These are phyloP conservation scores for Turritopsis rubra DNA, from an alignment of 30 jellyfish, hydroid and myxozoan genomes.

Conservation along the genomic window DNA sequence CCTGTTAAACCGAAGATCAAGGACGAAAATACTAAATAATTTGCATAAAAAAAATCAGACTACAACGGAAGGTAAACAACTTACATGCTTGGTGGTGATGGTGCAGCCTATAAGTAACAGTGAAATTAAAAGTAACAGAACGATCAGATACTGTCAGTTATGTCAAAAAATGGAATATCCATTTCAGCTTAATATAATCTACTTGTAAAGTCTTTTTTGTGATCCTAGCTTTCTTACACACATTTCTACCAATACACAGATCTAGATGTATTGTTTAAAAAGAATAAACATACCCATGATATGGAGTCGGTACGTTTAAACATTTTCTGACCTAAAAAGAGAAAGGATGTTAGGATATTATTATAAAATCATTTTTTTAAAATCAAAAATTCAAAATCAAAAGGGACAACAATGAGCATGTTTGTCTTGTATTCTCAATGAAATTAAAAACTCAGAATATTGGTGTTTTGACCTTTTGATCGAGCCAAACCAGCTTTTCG, in stretches of 20 bases:
- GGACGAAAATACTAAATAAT: neutral
- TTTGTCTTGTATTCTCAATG: too few species aligned
- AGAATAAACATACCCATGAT: conserved; percentile 44
- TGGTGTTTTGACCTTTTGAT: conserved; percentile 46
- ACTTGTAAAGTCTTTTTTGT: too few species aligned
- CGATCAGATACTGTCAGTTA: neutral
- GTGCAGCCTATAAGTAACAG: neutral
- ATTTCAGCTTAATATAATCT: too few species aligned
- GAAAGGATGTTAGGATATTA: neutral
- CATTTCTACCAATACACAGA: neutral
- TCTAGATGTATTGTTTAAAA: neutral
- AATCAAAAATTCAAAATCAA: too few species aligned
- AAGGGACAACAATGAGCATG: too few species aligned
- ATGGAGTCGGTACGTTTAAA: conserved; percentile 23
- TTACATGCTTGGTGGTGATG: conserved; percentile 13
- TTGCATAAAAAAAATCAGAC: neutral
- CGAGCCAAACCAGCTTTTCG: conserved; percentile 72
- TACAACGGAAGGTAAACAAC: neutral
- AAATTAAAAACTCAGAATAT: too few species aligned
- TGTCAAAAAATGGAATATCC: neutral
- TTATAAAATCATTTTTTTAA: too few species aligned
- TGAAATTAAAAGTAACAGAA: neutral
- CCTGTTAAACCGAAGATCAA: neutral
- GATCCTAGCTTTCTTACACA: too few species aligned
- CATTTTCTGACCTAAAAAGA: conserved; percentile 33